These are phyloP conservation scores for Drosophila pallidifrons DNA, from an alignment of 1,140 invertebrate species.

Conservation along the genomic window DNA sequence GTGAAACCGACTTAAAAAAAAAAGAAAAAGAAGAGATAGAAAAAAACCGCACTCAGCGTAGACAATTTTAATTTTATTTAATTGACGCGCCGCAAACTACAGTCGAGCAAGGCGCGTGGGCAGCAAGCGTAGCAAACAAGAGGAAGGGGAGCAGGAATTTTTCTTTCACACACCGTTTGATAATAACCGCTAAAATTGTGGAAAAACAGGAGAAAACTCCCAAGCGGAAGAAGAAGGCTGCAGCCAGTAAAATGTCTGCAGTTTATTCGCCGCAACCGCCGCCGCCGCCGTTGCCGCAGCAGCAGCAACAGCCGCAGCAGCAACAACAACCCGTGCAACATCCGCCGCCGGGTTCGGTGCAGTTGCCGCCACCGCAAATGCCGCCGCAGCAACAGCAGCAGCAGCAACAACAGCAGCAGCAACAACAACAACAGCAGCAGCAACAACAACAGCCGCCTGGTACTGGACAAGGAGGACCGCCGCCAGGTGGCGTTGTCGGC, in stretches of 20 bases:
- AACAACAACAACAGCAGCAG: conserved; percentile 38
- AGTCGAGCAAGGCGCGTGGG: too few species aligned
- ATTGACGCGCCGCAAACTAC: too few species aligned
- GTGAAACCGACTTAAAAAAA: conserved; percentile 32
- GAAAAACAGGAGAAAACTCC: conserved; percentile 85
- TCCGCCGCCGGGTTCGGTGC: conserved; percentile 39
- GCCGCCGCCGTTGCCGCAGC: conserved; percentile 68
- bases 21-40: too few species aligned
- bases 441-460: conserved; percentile 60
- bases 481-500: conserved; percentile 64
- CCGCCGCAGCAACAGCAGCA: conserved; percentile 38
- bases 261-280: conserved; percentile 86
- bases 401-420: conserved; percentile 22
- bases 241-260: conserved; percentile 86
- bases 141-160: conserved; percentile 17
- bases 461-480: conserved; percentile 64
- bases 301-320: conserved; percentile 57
- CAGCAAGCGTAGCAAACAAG: too few species aligned
- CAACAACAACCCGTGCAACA: conserved; percentile 59
- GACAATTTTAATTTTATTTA: conserved; percentile 25
- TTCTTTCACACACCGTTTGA: conserved; percentile 66
- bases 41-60: conserved; percentile 69
- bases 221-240: conserved; percentile 85
- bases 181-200: conserved; percentile 85
- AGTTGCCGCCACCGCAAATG: conserved; percentile 28